These are phyloP conservation scores for Zosterops hypoxanthus DNA, from an alignment of 2,113 vertebrate genomes.

Conservation along the genomic window DNA sequence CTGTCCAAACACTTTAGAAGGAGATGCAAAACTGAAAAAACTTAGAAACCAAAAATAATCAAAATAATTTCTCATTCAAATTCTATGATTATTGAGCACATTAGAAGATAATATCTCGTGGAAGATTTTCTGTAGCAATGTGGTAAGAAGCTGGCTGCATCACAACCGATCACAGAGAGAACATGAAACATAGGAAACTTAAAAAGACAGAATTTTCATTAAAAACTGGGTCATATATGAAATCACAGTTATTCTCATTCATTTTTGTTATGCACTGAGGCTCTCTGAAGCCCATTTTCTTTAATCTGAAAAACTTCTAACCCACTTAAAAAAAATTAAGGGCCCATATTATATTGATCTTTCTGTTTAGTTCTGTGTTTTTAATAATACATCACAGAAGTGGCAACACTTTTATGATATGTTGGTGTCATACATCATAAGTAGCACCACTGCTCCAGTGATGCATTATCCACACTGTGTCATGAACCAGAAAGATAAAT, in stretches of 20 bases:
- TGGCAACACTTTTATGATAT: conserved; percentile 62
- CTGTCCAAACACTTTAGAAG: background rate
- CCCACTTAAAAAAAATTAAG: conserved; percentile 33
- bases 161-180: background rate
- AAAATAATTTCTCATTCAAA: background rate
- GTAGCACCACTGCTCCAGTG: conserved; percentile 47
- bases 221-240: background rate
- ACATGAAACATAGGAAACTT: background rate
- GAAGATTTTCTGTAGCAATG: background rate
- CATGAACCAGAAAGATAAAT: conserved; percentile 61
- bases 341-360: conserved; percentile 40
- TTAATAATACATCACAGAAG: conserved; percentile 65
- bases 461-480: conserved; percentile 51
- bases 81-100: background rate
- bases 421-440: conserved; percentile 61
- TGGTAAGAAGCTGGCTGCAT: background rate
- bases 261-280: background rate
- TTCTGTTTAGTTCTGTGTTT: conserved; percentile 40
- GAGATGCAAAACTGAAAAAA: background rate
- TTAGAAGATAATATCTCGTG: background rate
- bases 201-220: background rate
- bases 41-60: background rate
- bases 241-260: background rate
- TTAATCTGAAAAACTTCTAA: conserved; percentile 25
- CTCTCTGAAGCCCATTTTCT: background rate